Evolutionary conservation across 2,113 vertebrate genomes (phyloP).

Genomic region (Aplodontia rufa): DNA sequence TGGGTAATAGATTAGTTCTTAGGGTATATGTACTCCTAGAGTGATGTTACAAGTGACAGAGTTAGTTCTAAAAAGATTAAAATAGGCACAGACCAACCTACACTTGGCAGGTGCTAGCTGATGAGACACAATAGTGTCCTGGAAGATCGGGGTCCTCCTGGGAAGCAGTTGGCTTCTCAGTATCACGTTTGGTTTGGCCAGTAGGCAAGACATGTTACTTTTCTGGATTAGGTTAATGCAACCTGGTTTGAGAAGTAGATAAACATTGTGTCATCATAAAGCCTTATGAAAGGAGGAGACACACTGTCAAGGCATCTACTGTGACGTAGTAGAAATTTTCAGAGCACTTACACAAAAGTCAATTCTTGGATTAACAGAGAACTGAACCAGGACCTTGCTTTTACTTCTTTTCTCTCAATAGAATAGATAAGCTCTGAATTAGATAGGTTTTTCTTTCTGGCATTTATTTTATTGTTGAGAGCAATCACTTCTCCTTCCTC

Average conservation of each 20-base stretch:
- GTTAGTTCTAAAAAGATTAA: slow-evolving; percentile 12
- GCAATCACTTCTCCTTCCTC: neutral
- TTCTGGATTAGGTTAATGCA: slow-evolving; percentile 9
- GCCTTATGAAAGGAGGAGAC: neutral
- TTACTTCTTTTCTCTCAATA: neutral
- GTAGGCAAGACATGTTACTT: neutral
- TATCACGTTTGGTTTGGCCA: neutral
- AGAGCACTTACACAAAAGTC: slow-evolving; percentile 30
- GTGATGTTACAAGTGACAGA: slow-evolving; percentile 1
- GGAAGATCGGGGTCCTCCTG: neutral
- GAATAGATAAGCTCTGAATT: neutral
- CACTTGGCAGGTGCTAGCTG: neutral
- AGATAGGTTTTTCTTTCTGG: slow-evolving; percentile 7
- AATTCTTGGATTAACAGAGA: neutral
- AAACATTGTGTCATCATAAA: slow-evolving; percentile 42
- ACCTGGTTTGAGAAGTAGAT: slow-evolving; percentile 17
- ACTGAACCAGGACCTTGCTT: slow-evolving; percentile 11
- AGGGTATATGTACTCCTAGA: neutral
- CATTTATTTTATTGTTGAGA: slow-evolving; percentile 53
- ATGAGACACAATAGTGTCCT: neutral
- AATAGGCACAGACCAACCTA: neutral
- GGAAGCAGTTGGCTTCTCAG: neutral
- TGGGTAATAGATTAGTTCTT: slow-evolving; percentile 15
- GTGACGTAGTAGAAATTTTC: neutral
- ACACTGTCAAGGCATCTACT: neutral